Evolutionary conservation across 1,140 invertebrate species (phyloP).

Genomic region (Berghia stephanieae): DNA sequence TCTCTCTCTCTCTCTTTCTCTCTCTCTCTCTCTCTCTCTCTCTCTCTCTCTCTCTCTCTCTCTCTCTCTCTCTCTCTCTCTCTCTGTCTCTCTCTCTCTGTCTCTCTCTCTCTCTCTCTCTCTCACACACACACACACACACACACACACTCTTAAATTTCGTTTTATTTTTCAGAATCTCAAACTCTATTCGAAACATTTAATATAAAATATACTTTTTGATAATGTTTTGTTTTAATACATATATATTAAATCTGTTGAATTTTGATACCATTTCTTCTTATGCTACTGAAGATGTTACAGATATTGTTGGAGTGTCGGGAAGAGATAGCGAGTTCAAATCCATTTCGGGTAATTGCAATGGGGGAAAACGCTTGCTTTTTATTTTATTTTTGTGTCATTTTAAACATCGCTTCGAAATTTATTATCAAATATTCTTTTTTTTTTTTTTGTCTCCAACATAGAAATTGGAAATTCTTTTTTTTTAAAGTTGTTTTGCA

Average conservation of each 20-base stretch:
- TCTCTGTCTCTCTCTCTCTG: slow-evolving; percentile 13
- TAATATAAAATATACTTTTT: background rate
- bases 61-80: slow-evolving; percentile 15
- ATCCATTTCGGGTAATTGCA: background rate
- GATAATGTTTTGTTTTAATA: background rate
- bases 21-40: slow-evolving; percentile 3
- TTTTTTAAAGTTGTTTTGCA: too few species aligned
- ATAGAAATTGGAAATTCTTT: too few species aligned
- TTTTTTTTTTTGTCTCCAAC: too few species aligned
- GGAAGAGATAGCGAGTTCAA: background rate
- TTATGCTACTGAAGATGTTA: background rate
- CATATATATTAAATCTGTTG: background rate
- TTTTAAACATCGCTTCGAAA: too few species aligned
- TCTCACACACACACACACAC: background rate
- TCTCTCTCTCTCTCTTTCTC: background rate
- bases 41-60: slow-evolving; percentile 5
- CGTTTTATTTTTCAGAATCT: background rate
- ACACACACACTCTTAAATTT: background rate
- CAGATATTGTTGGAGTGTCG: background rate
- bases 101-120: slow-evolving; percentile 3
- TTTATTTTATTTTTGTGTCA: too few species aligned
- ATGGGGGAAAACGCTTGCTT: too few species aligned
- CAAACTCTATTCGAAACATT: background rate
- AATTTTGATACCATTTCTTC: too few species aligned
- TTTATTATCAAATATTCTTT: too few species aligned